Conservation (phyloP, 2,797 vertebrate species). For the Tangara arthus region DNA sequence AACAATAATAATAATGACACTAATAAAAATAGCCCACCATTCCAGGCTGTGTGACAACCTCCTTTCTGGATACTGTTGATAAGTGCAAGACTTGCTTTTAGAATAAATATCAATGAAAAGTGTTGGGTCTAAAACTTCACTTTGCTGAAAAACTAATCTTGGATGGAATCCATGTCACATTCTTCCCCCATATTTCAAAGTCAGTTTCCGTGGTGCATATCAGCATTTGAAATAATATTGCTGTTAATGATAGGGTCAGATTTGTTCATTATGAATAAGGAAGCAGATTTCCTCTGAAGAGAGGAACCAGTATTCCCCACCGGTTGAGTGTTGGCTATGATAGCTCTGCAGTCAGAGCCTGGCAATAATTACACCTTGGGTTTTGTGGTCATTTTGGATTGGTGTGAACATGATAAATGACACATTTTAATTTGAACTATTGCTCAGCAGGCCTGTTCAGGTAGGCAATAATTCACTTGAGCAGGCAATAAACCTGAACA, state of each 20-base stretch:
- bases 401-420: constrained; percentile 73
- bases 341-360: constrained; percentile 44
- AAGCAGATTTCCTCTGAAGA: neutral
- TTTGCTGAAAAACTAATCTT: neutral
- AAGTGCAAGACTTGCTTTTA: neutral
- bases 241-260: neutral
- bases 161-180: neutral
- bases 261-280: neutral
- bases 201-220: neutral
- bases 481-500: constrained; percentile 72
- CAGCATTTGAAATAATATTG: neutral
- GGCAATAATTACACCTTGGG: constrained; percentile 69
- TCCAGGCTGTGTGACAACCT: neutral
- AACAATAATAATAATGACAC: neutral
- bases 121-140: neutral
- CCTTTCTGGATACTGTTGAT: neutral
- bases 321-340: neutral
- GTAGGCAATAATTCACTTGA: constrained; percentile 70
- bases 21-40: neutral
- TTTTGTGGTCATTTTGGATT: constrained; percentile 58
- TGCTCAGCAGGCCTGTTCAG: constrained; percentile 72
- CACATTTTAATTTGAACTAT: constrained; percentile 78
- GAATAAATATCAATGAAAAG: neutral
- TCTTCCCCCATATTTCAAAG: neutral
- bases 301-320: neutral